A percentile compares a stretch with the other conserved stretches of the same genome.
phyloP scores from a whole-genome alignment of 53 echinoderm and acorn worm genomes.

The Patiria pectinifera region DNA sequence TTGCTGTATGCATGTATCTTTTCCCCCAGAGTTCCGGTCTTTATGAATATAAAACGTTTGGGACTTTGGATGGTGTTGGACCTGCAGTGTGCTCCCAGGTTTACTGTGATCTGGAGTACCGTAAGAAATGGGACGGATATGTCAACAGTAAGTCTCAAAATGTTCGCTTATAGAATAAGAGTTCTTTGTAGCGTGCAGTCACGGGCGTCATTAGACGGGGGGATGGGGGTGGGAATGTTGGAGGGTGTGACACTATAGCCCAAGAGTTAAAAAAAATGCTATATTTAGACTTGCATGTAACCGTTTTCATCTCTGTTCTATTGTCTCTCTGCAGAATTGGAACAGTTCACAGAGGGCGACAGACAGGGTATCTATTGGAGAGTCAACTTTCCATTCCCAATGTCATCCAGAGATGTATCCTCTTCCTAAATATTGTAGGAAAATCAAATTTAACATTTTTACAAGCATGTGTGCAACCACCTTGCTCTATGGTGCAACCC shows the following conservation, averaged over 20 bases:
- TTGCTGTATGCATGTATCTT: constrained; percentile 2
- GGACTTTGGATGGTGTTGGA: constrained; percentile 74
- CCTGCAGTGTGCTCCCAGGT: constrained; percentile 85
- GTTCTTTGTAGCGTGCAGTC: no score
- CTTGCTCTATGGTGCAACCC: no score
- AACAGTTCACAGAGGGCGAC: constrained; percentile 69
- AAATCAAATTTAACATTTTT: not conserved
- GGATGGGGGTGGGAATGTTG: not conserved
- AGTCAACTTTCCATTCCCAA: constrained; percentile 93
- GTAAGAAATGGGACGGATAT: constrained; percentile 92
- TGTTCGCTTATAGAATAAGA: no score
- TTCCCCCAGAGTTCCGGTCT: constrained; percentile 80
- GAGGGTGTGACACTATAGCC: no score
- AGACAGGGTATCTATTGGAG: constrained; percentile 90
- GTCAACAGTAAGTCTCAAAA: constrained; percentile 75
- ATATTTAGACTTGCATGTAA: not conserved
- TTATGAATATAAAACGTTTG: constrained; percentile 91
- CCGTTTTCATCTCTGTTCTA: not conserved
- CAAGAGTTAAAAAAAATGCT: no score
- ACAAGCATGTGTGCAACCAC: no score
- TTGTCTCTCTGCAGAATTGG: constrained; percentile 66
- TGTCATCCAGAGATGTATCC: constrained; percentile 99
- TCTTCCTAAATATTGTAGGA: not conserved
- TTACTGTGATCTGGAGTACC: constrained; percentile 89
- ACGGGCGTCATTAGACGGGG: not conserved